Evolutionary conservation across 2,888 invertebrate genomes (phyloP).

Genomic region (Bembecia ichneumoniformis): DNA sequence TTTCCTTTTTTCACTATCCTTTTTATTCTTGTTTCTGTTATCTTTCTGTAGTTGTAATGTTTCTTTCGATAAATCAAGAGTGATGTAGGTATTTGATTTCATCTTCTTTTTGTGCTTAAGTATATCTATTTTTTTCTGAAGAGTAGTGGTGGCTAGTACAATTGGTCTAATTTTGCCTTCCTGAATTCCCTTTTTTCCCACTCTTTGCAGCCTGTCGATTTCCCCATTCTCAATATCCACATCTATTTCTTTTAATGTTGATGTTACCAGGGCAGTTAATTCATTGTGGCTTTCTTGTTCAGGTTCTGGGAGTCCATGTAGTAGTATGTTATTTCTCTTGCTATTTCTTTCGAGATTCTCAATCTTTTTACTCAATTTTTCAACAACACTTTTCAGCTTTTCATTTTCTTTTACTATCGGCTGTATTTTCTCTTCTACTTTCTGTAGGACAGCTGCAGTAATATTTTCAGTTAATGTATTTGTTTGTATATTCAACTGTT

Average conservation of each 20-base stretch:
- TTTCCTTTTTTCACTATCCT: too few relatives aligned
- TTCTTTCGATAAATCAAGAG: too few relatives aligned
- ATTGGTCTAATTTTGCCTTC: slow-evolving; percentile 1
- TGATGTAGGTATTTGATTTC: too few relatives aligned
- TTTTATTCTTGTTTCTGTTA: too few relatives aligned
- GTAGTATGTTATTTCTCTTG: neutral
- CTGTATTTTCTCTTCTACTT: slow-evolving; percentile 11
- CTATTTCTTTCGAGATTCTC: neutral
- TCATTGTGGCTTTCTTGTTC: slow-evolving; percentile 1
- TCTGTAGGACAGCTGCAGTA: slow-evolving; percentile 6
- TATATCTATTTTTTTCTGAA: neutral
- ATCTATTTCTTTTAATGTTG: neutral
- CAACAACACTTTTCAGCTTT: slow-evolving; percentile 9
- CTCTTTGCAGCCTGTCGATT: neutral
- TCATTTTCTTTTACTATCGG: slow-evolving; percentile 8
- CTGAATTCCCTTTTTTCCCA: too few relatives aligned
- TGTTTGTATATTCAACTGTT: slow-evolving; percentile 10
- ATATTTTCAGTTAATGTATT: slow-evolving; percentile 9
- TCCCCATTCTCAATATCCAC: neutral
- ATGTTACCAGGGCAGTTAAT: slow-evolving; percentile 1
- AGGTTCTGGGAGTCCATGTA: slow-evolving; percentile 1
- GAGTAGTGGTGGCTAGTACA: neutral
- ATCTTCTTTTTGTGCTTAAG: neutral
- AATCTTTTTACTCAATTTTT: slow-evolving; percentile 3
- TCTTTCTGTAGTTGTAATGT: too few relatives aligned